Percentiles rank a stretch among this genome's conserved stretches.
These are phyloP conservation scores for Porphyrio hochstetteri DNA, from an alignment of 2,113 vertebrate species.

Conservation along the genomic window DNA sequence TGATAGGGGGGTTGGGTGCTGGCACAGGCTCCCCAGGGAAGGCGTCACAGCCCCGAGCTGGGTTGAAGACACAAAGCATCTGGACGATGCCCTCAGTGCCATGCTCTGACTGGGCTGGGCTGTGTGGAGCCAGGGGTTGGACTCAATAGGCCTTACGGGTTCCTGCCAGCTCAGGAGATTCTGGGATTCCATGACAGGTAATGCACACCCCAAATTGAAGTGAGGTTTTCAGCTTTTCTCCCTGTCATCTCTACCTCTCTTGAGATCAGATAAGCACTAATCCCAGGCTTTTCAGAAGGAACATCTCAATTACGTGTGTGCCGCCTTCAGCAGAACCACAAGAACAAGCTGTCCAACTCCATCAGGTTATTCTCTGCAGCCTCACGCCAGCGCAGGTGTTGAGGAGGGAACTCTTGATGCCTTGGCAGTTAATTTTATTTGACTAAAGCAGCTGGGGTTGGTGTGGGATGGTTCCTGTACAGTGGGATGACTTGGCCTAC, in stretches of 20 bases:
- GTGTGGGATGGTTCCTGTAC: rapidly evolving
- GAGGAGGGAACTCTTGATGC: neutral
- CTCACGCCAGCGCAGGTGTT: no score
- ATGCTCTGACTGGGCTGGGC: no score
- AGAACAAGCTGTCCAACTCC: neutral
- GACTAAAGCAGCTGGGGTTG: neutral
- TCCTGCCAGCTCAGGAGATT: no score
- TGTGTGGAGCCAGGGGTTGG: no score
- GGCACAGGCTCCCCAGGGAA: no score
- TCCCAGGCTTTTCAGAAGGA: neutral
- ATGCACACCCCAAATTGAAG: rapidly evolving
- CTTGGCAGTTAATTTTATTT: neutral
- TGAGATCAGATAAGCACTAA: neutral
- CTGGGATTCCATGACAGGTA: neutral
- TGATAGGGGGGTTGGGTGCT: no score
- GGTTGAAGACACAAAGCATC: no score
- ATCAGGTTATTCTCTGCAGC: neutral
- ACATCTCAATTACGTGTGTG: neutral
- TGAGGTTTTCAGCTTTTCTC: neutral
- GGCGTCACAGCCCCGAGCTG: no score
- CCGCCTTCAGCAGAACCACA: neutral
- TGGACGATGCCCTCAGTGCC: no score
- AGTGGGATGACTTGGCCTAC: neutral
- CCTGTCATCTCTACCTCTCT: neutral
- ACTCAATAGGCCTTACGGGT: no score